Percentiles rank a stretch among this genome's conserved stretches.
Evolutionary conservation across 2,113 vertebrate species (phyloP).

Genomic region (Montifringilla adamsi): DNA sequence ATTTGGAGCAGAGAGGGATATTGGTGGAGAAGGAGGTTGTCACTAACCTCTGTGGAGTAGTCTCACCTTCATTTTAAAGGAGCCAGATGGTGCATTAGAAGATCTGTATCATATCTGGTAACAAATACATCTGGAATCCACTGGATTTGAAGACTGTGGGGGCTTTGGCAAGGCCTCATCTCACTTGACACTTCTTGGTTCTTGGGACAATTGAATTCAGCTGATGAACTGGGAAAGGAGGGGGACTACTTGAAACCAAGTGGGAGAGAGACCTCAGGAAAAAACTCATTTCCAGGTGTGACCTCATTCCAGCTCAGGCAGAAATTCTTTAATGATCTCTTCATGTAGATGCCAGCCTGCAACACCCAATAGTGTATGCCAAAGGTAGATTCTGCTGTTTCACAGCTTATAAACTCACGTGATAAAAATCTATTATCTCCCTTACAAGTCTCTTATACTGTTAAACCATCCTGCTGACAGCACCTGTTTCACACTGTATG

Average conservation of each 20-base stretch:
- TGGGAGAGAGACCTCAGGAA: not conserved
- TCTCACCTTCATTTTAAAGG: not conserved
- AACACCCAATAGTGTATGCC: not conserved
- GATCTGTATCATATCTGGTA: not conserved
- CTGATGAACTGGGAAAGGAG: not conserved
- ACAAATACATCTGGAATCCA: not conserved
- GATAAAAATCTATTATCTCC: not conserved
- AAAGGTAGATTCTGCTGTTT: not conserved
- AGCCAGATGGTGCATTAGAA: not conserved
- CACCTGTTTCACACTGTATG: not conserved
- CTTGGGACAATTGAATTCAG: not conserved
- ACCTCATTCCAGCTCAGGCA: not conserved
- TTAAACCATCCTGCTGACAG: not conserved
- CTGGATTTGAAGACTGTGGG: not conserved
- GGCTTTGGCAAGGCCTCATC: not conserved
- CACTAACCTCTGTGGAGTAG: not conserved
- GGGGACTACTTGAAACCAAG: not conserved
- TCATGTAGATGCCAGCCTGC: not conserved
- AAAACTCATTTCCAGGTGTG: not conserved
- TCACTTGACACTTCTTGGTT: not conserved
- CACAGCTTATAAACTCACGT: not conserved
- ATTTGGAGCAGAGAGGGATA: not conserved
- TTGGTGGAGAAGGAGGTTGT: not conserved
- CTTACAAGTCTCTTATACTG: not conserved
- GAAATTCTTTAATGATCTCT: not conserved